Evolutionary conservation across 2,888 invertebrate genomes (phyloP).

Genomic region (Rambutsinella grinnellia): DNA sequence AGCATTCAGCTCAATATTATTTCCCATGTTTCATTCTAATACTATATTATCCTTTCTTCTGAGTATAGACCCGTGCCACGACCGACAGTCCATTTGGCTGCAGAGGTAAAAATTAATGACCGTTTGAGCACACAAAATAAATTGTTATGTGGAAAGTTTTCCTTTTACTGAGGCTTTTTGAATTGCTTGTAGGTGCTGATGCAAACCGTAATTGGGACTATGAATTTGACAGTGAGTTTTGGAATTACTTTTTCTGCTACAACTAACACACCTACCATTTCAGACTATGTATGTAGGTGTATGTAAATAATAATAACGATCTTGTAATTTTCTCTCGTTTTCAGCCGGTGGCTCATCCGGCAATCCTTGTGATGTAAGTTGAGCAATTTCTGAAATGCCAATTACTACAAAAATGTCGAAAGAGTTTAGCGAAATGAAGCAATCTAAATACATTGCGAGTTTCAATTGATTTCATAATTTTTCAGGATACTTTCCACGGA

Average conservation of each 20-base stretch:
- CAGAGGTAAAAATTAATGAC: constrained; percentile 31
- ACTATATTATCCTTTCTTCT: not conserved
- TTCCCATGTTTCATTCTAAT: too few species aligned
- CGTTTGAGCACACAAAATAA: too few species aligned
- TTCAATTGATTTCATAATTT: not conserved
- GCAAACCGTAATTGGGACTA: constrained; percentile 64
- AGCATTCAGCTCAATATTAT: too few species aligned
- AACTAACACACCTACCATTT: not conserved
- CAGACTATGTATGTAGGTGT: not conserved
- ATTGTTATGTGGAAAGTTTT: not conserved
- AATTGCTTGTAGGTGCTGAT: constrained; percentile 51
- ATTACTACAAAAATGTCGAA: too few species aligned
- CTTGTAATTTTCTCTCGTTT: constrained; percentile 1
- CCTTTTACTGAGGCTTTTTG: constrained; percentile 5
- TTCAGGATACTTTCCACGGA: constrained; percentile 61
- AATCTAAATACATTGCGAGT: not conserved
- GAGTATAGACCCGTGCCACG: constrained; percentile 53
- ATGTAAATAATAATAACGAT: not conserved
- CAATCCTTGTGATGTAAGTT: constrained; percentile 51
- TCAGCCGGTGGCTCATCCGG: constrained; percentile 59
- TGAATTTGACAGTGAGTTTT: constrained; percentile 42
- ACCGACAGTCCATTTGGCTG: constrained; percentile 54
- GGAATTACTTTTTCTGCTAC: not conserved
- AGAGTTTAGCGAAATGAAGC: not conserved
- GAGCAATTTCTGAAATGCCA: too few species aligned